phyloP scores from a whole-genome alignment of 2,797 vertebrate genomes.

The Australoheros facetus region DNA sequence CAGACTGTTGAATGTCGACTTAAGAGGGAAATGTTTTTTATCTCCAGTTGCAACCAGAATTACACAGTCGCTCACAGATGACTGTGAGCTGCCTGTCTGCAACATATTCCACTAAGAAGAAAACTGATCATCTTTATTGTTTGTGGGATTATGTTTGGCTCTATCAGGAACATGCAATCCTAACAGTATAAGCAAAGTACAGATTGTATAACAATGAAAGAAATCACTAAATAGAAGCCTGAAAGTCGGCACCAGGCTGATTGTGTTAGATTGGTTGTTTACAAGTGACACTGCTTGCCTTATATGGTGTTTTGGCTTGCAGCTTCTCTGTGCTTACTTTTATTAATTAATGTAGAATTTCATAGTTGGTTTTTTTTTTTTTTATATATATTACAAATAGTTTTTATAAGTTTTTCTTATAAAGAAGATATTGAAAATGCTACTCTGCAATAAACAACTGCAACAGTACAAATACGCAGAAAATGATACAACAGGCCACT shows the following conservation, averaged over 20 bases:
- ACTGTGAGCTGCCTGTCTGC: constrained; percentile 4
- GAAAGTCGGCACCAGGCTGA: not conserved
- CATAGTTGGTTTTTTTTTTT: too few relatives aligned
- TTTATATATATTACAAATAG: not conserved
- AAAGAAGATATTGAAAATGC: not conserved
- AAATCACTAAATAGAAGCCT: constrained; percentile 1
- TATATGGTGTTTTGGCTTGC: not conserved
- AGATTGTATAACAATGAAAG: constrained; percentile 35
- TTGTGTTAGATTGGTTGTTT: constrained; percentile 11
- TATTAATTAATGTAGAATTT: not conserved
- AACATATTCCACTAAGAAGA: constrained; percentile 13
- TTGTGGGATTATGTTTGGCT: not conserved
- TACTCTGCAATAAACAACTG: not conserved
- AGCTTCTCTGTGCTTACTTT: not conserved
- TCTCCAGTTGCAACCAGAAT: constrained; percentile 4
- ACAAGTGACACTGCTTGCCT: not conserved
- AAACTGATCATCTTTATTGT: constrained; percentile 18
- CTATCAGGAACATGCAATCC: constrained; percentile 42
- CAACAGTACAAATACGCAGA: not conserved
- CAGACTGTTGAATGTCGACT: constrained; percentile 22
- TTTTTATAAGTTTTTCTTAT: not conserved
- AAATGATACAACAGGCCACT: not conserved
- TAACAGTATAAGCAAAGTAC: constrained; percentile 8
- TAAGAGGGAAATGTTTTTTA: constrained; percentile 5
- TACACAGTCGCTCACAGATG: not conserved